Evolutionary conservation across 2,888 invertebrate species (phyloP).

Genomic region (Crioceris asparagi): DNA sequence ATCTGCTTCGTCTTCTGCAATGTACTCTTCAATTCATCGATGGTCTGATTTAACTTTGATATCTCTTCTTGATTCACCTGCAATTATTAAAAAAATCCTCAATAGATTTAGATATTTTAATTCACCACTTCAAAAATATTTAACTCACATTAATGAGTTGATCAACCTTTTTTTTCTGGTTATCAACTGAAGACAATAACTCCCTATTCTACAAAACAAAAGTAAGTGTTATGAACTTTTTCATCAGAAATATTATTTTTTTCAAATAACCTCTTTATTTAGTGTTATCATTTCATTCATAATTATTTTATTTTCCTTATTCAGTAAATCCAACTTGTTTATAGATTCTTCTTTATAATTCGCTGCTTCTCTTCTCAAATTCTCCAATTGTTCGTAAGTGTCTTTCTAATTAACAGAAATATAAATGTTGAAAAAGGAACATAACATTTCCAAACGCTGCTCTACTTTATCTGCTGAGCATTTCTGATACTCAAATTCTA

Average conservation of each 20-base stretch:
- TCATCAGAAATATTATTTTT: too few relatives aligned
- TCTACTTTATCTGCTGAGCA: too few relatives aligned
- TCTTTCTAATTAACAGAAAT: too few relatives aligned
- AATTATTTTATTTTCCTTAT: constrained; percentile 17
- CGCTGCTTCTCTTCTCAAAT: too few relatives aligned
- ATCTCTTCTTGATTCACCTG: constrained; percentile 23
- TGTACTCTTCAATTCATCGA: constrained; percentile 20
- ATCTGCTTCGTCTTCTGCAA: constrained; percentile 16
- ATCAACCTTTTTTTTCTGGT: constrained; percentile 15
- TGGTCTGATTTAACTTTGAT: constrained; percentile 19
- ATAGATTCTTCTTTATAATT: constrained; percentile 13
- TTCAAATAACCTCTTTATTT: constrained; percentile 23
- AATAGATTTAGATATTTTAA: neutral
- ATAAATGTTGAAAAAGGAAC: too few relatives aligned
- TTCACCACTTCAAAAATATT: neutral
- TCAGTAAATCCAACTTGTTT: constrained; percentile 11
- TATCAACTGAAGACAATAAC: constrained; percentile 18
- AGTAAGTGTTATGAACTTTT: too few relatives aligned
- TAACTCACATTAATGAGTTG: constrained; percentile 19
- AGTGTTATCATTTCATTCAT: constrained; percentile 15
- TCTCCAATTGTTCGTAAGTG: too few relatives aligned
- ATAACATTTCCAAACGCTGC: too few relatives aligned
- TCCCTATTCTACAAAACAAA: constrained; percentile 21
- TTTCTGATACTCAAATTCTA: too few relatives aligned
- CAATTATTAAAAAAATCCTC: neutral